Base-by-base conservation (phyloP, 2,113 vertebrate genomes). In the Diglossa brunneiventris region DNA sequence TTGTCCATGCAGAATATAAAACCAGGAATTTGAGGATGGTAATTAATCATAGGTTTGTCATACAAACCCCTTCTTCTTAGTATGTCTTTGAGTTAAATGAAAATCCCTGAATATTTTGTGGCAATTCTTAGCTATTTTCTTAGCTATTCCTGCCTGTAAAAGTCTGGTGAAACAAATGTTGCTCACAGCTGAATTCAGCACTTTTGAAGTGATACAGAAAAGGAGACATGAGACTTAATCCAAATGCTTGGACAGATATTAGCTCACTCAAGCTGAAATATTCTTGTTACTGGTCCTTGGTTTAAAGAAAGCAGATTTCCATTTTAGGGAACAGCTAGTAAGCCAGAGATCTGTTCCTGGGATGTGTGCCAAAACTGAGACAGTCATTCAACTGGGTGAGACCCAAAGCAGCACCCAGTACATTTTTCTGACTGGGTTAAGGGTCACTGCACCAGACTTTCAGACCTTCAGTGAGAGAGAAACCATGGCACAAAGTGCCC, bases 401-500 rank as follows among this genome's bases (percentile, higher is more conserved):
- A 73, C 53, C 27, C 31, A 50, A 56, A 37, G 59, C 59, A 69
- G 37, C 1, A 0, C n/a, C 44, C 92, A 79, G 7, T n/a, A 12
- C 64, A 35, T 79, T 82, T 42, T 44, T 72, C 70, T 73, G 35
- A 23, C 53, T 35, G 11, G 28, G 20, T 82, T 68, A 69, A 69
- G 55, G 13, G 14, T n/a, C 67, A 44, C 18, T 27, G 41, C 39
- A 84, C 16, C 33, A 83, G 92, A 26, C 16, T 26, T 23, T 37
- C 31, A 77, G 15, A 37, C 26, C 30, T 35, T 33, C 0, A 0
- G 16, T 30, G 33, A 47, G 9, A 63, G 8, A 77, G 13, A 74
- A 87, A 69, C 12, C 30, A 33, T 1, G 6, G 24, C 27, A 80
- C 17, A 15, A 69, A 83, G 62, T 35, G 49, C 39, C 27, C 3